phyloP scores from a whole-genome alignment of 2,797 vertebrate species.

The Zonotrichia albicollis region DNA sequence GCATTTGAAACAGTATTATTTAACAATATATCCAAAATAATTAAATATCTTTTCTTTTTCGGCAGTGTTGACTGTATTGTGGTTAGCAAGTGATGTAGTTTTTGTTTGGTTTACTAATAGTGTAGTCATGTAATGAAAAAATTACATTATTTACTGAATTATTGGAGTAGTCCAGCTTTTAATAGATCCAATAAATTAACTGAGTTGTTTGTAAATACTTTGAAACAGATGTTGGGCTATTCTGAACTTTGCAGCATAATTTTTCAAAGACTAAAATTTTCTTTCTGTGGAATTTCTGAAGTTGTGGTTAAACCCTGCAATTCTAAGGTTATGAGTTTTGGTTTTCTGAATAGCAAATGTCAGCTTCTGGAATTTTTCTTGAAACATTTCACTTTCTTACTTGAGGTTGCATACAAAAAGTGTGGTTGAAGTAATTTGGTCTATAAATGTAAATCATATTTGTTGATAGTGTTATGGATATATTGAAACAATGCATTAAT shows the following conservation, averaged over 20 bases:
- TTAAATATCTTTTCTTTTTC: background rate
- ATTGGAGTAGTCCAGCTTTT: background rate
- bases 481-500: background rate
- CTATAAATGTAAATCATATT: background rate
- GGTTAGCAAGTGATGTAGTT: background rate
- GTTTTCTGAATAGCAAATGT: background rate
- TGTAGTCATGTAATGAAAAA: background rate
- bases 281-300: background rate
- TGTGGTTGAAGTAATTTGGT: background rate
- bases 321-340: background rate
- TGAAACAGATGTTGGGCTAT: background rate
- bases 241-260: background rate
- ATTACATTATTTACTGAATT: background rate
- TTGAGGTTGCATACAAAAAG: background rate
- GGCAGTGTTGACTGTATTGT: background rate
- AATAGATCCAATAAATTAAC: background rate
- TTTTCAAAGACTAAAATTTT: background rate
- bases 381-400: background rate
- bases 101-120: background rate
- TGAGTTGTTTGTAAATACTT: background rate
- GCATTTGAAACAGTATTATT: background rate
- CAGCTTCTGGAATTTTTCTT: background rate
- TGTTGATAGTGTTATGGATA: background rate
- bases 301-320: background rate
- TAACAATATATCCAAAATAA: background rate